These are phyloP conservation scores for Pollenia griseotomentosa DNA, from an alignment of 2,888 invertebrate genomes.

Conservation along the genomic window DNA sequence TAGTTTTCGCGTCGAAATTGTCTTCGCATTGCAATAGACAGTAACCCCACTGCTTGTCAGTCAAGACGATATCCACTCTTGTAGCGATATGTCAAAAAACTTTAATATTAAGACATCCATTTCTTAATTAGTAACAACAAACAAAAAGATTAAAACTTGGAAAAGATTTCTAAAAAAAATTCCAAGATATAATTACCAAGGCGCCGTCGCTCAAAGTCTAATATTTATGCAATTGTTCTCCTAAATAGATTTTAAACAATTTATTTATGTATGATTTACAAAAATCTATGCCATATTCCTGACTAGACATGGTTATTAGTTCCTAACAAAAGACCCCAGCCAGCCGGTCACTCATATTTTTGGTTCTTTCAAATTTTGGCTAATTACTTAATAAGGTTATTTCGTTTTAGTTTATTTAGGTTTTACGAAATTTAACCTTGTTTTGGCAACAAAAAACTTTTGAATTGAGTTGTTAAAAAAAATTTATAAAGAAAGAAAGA, in stretches of 20 bases:
- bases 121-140: no score
- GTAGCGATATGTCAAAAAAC: no score
- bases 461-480: slow-evolving; percentile 53
- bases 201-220: slow-evolving; percentile 2
- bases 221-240: slow-evolving; percentile 11
- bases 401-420: not conserved
- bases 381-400: slow-evolving; percentile 41
- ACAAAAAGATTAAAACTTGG: not conserved
- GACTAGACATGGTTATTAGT: slow-evolving; percentile 46
- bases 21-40: no score
- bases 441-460: slow-evolving; percentile 36
- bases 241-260: not conserved
- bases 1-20: no score
- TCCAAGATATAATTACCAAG: slow-evolving; percentile 14
- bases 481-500: not conserved
- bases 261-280: not conserved
- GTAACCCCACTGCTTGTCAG: no score
- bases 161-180: not conserved
- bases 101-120: no score
- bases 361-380: slow-evolving; percentile 1
- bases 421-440: slow-evolving; percentile 19
- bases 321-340: not conserved
- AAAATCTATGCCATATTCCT: slow-evolving; percentile 9
- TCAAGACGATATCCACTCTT: no score
- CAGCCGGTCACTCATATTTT: not conserved